Evolutionary conservation across 2,113 vertebrate genomes (phyloP).

Genomic region (Prunella fulvescens): DNA sequence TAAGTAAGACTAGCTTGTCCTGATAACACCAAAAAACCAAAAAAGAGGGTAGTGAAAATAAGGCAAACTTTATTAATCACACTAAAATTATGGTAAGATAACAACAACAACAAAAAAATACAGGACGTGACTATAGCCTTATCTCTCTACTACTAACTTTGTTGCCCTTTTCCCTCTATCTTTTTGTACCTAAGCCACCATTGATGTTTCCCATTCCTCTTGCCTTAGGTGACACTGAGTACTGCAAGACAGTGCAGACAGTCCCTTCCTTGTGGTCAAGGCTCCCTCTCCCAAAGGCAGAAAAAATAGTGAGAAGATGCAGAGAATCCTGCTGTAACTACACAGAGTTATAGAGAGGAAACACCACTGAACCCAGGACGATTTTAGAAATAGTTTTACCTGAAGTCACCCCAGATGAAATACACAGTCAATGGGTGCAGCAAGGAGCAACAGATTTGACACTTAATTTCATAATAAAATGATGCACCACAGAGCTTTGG

Average conservation of each 20-base stretch:
- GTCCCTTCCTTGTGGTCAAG: background rate
- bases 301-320: background rate
- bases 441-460: background rate
- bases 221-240: background rate
- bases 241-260: background rate
- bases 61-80: background rate
- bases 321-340: background rate
- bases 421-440: background rate
- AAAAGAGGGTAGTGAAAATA: background rate
- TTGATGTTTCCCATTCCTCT: background rate
- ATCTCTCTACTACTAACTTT: background rate
- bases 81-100: background rate
- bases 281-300: background rate
- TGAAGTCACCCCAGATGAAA: background rate
- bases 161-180: background rate
- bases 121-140: background rate
- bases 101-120: background rate
- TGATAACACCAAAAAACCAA: background rate
- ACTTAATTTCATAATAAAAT: background rate
- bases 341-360: accelerated
- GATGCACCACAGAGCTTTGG: background rate
- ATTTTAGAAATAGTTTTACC: background rate
- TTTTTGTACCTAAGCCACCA: background rate
- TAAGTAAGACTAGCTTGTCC: background rate
- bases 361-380: accelerated